Percentiles rank a stretch among this genome's conserved stretches.
These are phyloP conservation scores for Ataeniobius toweri DNA, from an alignment of 2,797 vertebrate species.

Conservation along the genomic window DNA sequence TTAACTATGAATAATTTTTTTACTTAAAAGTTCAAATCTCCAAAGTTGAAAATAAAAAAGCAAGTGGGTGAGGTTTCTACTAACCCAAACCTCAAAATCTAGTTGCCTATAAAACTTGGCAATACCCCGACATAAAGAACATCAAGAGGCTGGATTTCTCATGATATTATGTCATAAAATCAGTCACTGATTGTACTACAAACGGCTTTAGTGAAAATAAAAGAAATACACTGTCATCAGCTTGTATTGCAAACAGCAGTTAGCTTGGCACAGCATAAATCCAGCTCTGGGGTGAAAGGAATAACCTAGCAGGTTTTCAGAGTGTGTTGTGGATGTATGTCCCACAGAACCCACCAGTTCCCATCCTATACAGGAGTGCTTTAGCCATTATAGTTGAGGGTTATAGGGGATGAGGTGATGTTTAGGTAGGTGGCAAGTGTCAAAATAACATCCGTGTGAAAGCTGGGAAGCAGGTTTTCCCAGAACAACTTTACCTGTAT, in stretches of 20 bases:
- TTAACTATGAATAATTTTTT: background rate
- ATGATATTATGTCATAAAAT: too few relatives aligned
- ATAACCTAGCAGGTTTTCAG: background rate
- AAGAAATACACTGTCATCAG: background rate
- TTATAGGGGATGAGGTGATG: background rate
- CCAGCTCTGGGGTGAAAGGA: background rate
- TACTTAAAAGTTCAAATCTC: background rate
- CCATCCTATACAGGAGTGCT: background rate
- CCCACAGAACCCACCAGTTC: background rate
- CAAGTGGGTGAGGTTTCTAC: background rate
- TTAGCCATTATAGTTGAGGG: background rate
- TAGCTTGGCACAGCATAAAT: background rate
- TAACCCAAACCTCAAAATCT: background rate
- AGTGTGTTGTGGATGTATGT: background rate
- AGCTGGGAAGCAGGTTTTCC: background rate
- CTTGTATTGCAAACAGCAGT: background rate
- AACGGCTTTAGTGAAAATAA: background rate
- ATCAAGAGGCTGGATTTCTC: background rate
- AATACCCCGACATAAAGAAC: too few relatives aligned
- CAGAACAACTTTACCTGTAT: background rate
- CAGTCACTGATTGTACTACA: too few relatives aligned
- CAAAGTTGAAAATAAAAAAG: background rate
- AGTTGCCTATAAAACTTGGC: background rate
- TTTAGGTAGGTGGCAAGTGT: slow-evolving; percentile 3
- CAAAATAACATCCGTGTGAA: slow-evolving; percentile 8